phyloP scores from a whole-genome alignment of 2,113 vertebrate genomes.

The Raphicerus campestris region DNA sequence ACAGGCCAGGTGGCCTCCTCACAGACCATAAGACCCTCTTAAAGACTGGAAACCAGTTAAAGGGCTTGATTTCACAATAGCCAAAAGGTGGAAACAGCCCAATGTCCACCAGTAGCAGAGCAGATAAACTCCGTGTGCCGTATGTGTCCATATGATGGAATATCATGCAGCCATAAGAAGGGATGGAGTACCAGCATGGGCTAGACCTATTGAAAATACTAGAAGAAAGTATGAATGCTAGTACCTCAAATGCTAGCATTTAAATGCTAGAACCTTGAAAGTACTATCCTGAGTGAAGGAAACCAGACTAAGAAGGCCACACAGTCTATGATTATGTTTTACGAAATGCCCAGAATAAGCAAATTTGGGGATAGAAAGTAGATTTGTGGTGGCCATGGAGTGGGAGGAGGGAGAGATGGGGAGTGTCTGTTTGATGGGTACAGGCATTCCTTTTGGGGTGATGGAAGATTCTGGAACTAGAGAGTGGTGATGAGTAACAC shows the following conservation, averaged over 20 bases:
- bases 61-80: neutral
- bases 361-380: neutral
- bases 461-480: neutral
- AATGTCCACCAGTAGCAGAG: accelerated
- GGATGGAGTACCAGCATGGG: neutral
- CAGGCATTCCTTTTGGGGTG: neutral
- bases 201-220: neutral
- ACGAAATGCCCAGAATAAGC: neutral
- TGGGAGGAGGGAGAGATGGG: neutral
- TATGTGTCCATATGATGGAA: accelerated
- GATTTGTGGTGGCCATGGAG: neutral
- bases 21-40: neutral
- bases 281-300: neutral
- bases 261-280: neutral
- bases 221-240: neutral
- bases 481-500: neutral
- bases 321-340: neutral
- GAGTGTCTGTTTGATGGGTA: neutral
- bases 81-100: neutral
- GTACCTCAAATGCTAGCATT: neutral
- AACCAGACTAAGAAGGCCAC: neutral
- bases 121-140: neutral
- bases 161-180: neutral
- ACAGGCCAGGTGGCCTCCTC: neutral
- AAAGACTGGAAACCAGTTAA: neutral